Evolutionary conservation across 37 sponge, comb jelly and placozoan species (phyloP).

Genomic region (Bolinopsis microptera): DNA sequence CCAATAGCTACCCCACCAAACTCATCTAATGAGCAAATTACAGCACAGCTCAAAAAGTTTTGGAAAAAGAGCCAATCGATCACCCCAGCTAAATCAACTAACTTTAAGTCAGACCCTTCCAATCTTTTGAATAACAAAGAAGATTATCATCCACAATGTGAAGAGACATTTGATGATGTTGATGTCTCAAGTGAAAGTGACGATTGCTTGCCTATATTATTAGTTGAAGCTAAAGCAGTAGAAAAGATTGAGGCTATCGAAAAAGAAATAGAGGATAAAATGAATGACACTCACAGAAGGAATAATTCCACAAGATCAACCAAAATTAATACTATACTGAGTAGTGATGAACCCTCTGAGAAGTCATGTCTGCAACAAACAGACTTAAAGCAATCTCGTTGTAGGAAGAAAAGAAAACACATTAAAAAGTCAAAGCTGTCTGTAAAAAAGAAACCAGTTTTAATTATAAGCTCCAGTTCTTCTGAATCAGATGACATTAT

Average conservation of each 20-base stretch:
- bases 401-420: background rate
- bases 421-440: background rate
- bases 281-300: background rate
- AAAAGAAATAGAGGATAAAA: background rate
- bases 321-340: no score
- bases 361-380: no score
- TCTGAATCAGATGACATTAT: background rate
- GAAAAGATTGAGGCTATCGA: background rate
- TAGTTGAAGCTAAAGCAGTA: background rate
- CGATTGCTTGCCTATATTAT: background rate
- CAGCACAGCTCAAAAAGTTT: background rate
- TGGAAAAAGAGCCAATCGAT: background rate
- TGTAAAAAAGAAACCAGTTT: background rate
- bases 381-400: background rate
- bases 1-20: background rate
- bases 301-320: no score
- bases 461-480: background rate
- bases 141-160: background rate
- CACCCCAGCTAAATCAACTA: background rate
- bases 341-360: background rate
- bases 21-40: background rate
- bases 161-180: background rate
- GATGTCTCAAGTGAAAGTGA: background rate
- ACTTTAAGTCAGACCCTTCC: no score
- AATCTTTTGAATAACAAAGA: background rate